Evolutionary conservation across 1,140 invertebrate genomes (phyloP).

Genomic region (Pygmarrhopalites habei): DNA sequence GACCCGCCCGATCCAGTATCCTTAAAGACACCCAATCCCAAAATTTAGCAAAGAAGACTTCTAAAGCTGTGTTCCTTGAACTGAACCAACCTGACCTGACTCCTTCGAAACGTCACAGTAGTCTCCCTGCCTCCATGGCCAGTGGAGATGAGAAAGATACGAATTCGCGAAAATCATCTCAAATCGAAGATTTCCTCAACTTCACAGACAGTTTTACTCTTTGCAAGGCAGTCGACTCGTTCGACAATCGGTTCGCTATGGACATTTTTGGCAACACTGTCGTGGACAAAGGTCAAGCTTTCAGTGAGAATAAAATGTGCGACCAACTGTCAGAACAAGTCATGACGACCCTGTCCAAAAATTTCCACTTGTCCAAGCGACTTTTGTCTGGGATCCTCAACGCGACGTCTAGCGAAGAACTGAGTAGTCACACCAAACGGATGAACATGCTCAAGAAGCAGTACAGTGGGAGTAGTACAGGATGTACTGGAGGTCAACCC

Average conservation of each 20-base stretch:
- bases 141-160: background rate
- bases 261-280: constrained; percentile 17
- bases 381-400: constrained; percentile 11
- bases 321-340: constrained; percentile 2
- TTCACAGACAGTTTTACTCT: constrained; percentile 20
- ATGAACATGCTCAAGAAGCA: background rate
- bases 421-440: constrained; percentile 6
- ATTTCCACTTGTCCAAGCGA: background rate
- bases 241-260: constrained; percentile 24
- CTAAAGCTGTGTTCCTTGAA: too few relatives aligned
- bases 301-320: too few relatives aligned
- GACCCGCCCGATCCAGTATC: too few relatives aligned
- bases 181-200: constrained; percentile 10
- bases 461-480: background rate
- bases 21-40: too few relatives aligned
- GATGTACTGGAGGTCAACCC: background rate
- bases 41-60: too few relatives aligned
- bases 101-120: too few relatives aligned
- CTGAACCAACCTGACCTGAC: background rate
- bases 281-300: constrained; percentile 9
- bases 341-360: background rate
- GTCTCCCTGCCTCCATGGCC: too few relatives aligned
- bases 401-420: constrained; percentile 14
- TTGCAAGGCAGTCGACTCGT: constrained; percentile 23
- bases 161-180: background rate